phyloP scores from a whole-genome alignment of 2,888 invertebrate genomes.

The Drosophila nigricruria region DNA sequence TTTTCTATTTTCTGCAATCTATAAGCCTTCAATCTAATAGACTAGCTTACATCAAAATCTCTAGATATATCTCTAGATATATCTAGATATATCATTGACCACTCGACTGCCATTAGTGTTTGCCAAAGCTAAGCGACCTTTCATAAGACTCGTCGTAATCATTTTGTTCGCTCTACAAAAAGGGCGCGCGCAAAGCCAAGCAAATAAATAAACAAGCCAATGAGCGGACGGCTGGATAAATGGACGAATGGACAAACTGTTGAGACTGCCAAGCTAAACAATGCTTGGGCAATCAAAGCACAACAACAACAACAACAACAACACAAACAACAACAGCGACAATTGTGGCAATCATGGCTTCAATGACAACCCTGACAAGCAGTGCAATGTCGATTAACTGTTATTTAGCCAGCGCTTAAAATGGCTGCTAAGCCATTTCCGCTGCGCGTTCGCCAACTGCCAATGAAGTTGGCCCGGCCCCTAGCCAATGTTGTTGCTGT shows the following conservation, averaged over 20 bases:
- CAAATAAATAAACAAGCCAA: conserved; percentile 65
- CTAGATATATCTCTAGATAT: too few species aligned
- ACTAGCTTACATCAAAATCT: neutral
- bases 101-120: neutral
- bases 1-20: too few species aligned
- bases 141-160: conserved; percentile 6
- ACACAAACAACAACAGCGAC: conserved; percentile 27
- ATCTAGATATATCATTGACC: too few species aligned
- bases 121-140: neutral
- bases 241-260: conserved; percentile 45
- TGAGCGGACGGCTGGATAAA: conserved; percentile 27
- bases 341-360: conserved; percentile 43
- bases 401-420: conserved; percentile 78
- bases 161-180: conserved; percentile 26
- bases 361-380: conserved; percentile 59
- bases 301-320: conserved; percentile 32
- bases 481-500: conserved; percentile 29
- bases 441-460: conserved; percentile 33
- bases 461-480: conserved; percentile 15
- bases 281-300: conserved; percentile 60
- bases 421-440: conserved; percentile 74
- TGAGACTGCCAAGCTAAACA: conserved; percentile 45
- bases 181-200: conserved; percentile 45
- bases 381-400: conserved; percentile 77
- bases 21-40: neutral